phyloP scores from a whole-genome alignment of 2,888 invertebrate species.

The Agapostemon virescens region DNA sequence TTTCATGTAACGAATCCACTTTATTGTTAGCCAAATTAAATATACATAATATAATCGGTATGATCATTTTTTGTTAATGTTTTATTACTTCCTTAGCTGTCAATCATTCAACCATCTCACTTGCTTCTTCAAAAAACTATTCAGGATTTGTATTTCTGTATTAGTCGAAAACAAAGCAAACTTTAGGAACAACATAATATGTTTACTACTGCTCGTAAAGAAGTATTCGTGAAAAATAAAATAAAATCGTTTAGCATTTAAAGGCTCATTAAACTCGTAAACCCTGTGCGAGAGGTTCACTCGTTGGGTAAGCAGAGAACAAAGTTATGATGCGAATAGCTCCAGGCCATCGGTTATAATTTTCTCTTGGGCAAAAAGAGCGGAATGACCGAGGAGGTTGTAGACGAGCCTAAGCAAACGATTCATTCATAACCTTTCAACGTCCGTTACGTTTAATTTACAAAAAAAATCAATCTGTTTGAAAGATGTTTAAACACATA shows the following conservation, averaged over 20 bases:
- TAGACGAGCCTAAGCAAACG: constrained; percentile 56
- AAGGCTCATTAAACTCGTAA: constrained; percentile 60
- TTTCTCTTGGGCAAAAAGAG: constrained; percentile 45
- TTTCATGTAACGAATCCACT: not conserved
- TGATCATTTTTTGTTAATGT: too few relatives aligned
- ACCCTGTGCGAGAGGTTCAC: constrained; percentile 31
- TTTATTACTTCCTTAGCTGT: too few relatives aligned
- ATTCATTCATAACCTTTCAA: not conserved
- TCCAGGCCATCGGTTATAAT: constrained; percentile 55
- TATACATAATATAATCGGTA: too few relatives aligned
- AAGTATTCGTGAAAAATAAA: not conserved
- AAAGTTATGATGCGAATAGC: constrained; percentile 55
- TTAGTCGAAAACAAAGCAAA: too few relatives aligned
- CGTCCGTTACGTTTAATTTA: constrained; percentile 27
- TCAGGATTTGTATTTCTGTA: not conserved
- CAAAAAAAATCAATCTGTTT: not conserved
- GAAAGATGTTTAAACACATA: not conserved
- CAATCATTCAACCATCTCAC: not conserved
- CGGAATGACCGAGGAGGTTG: constrained; percentile 31
- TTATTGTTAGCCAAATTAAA: too few relatives aligned
- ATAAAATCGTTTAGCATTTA: constrained; percentile 23
- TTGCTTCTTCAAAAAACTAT: not conserved
- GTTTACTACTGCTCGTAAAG: not conserved
- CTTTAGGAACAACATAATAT: not conserved
- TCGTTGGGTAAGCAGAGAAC: constrained; percentile 51